These are phyloP conservation scores for Dipodomys merriami DNA, from an alignment of 2,113 vertebrate genomes.

Conservation along the genomic window DNA sequence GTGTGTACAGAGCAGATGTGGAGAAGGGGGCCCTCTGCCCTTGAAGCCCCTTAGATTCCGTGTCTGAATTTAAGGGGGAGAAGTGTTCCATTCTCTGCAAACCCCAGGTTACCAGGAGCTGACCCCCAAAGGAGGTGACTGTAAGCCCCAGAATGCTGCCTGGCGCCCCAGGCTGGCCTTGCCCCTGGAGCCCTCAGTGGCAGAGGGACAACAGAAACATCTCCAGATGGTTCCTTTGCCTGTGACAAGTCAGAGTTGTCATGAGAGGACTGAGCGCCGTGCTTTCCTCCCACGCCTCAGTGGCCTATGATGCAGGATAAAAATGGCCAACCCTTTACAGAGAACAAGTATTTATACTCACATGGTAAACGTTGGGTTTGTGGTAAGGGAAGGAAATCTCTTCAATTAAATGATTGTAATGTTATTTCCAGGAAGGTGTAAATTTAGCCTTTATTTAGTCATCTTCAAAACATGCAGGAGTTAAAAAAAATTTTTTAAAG, in stretches of 20 bases:
- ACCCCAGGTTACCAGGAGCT: not conserved
- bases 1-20: too few species aligned
- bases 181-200: not conserved
- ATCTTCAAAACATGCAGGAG: not conserved
- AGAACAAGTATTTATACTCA: slow-evolving; percentile 34
- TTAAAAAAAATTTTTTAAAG: not conserved
- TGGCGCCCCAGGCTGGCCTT: not conserved
- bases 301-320: not conserved
- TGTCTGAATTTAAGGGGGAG: slow-evolving; percentile 33
- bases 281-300: not conserved
- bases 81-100: slow-evolving; percentile 5
- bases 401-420: slow-evolving; percentile 50
- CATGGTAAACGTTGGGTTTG: not conserved
- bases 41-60: not conserved
- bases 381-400: not conserved
- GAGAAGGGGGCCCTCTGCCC: not conserved
- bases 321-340: not conserved
- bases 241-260: not conserved
- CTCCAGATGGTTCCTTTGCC: not conserved
- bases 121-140: not conserved
- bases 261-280: not conserved
- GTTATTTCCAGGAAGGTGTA: slow-evolving; percentile 20
- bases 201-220: too few species aligned
- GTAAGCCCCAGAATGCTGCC: not conserved
- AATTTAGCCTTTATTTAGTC: slow-evolving; percentile 27